Evolutionary conservation across 2,888 invertebrate species (phyloP), one percentile per base, ranked within the genome.

Genomic region (Drosophila histrio): DNA sequence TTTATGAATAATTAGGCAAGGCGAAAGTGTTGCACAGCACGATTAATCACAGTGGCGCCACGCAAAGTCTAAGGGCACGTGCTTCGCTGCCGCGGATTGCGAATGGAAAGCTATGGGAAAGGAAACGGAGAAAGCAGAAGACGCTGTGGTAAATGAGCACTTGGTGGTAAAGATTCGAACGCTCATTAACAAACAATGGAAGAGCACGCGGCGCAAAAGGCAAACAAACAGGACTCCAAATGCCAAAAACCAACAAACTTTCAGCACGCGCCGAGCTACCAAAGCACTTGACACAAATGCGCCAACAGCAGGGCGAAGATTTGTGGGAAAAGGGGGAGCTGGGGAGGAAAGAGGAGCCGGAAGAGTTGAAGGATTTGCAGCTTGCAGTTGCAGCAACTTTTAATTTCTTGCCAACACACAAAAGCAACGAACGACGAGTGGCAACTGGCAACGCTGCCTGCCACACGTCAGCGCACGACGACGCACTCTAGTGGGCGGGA

Each of bases 191-290:
- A 63, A 65, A 72, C 72, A 60, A 73, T 64, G 74, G 77, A 30
- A 43, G 21, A 30, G 58, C 61, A 74, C 43, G 64, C 64, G 58
- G 70, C 47, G 50, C 61, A 26, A 19, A 62, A 60, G 47, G 52
- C 77, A 77, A 74, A 77, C 74, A 73, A 74, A 77, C 59, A 68
- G 63, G 41, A 54, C 69, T 68, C 60, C 79, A 77, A 83, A 85
- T 82, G 86, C 88, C 84, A 83, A 85, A 88, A 86, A 86, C 88
- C 80, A 88, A 86, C 84, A 79, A 88, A 86, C 65, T 88, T 83
- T 72, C 49, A 65, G 64, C 88, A 80, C 85, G 81, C 72, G 79
- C 52, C 63, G 32, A 62, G 66, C 76, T 54, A 64, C 64, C 79
- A 38, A 38, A 79, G 84, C 73, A 88, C 88, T 84, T 88, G 88